Percentiles rank a stretch among this genome's conserved stretches.
Evolutionary conservation across 2,888 invertebrate genomes (phyloP).

Genomic region (Cetonia aurata): DNA sequence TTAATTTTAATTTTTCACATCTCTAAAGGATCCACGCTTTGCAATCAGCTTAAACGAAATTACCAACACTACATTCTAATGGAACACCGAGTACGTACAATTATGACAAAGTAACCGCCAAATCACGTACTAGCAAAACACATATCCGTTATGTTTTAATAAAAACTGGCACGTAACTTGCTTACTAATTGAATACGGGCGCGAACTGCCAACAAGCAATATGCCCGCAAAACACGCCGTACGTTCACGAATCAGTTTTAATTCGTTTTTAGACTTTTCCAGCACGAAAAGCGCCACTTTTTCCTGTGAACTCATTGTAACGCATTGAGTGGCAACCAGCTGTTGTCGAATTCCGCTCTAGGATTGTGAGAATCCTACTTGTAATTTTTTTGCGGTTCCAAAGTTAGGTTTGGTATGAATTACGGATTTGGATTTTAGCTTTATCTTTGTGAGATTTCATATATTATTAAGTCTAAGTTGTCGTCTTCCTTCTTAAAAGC

Average conservation of each 20-base stretch:
- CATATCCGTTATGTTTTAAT: neutral
- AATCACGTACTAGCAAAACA: too few relatives aligned
- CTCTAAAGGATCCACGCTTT: too few relatives aligned
- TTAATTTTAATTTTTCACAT: too few relatives aligned
- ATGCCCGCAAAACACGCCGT: neutral
- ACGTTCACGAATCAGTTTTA: slow-evolving; percentile 17
- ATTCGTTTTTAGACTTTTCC: slow-evolving; percentile 24
- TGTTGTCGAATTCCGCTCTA: neutral
- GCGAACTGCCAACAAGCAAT: neutral
- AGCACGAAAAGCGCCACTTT: slow-evolving; percentile 7
- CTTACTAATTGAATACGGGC: slow-evolving; percentile 16
- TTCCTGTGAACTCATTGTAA: neutral
- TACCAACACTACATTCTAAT: too few relatives aligned
- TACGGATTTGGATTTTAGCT: neutral
- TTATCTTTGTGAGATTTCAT: too few relatives aligned
- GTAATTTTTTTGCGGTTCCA: neutral
- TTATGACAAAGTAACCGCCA: too few relatives aligned
- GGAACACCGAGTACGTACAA: too few relatives aligned
- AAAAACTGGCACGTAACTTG: slow-evolving; percentile 9
- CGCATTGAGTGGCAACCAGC: neutral
- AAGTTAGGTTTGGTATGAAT: neutral
- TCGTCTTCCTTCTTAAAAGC: too few relatives aligned
- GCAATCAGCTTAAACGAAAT: too few relatives aligned
- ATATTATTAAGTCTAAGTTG: too few relatives aligned
- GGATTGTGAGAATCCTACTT: neutral